Conservation (phyloP, 2,797 vertebrate genomes). For the Hirundo rustica region DNA sequence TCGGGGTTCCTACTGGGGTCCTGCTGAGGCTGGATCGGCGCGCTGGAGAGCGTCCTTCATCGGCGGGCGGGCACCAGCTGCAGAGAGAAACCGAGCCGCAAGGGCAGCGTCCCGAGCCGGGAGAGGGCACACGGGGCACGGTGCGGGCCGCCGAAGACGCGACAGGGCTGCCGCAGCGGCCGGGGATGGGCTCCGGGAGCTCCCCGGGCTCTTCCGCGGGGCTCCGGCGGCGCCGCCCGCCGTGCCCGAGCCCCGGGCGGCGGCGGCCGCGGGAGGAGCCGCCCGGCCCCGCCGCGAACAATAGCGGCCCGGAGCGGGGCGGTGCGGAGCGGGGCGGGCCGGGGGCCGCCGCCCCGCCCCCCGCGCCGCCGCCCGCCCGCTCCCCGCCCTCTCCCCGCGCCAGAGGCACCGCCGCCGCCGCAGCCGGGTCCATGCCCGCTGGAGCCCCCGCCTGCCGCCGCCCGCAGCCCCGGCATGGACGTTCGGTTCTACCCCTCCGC, state of each 20-base stretch:
- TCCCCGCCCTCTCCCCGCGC: conserved; percentile 59
- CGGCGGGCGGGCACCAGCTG: neutral
- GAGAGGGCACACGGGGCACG: neutral
- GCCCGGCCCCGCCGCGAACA: conserved; percentile 48
- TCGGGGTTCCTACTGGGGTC: neutral
- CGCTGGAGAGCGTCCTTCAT: neutral
- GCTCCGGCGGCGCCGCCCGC: neutral
- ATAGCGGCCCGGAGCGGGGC: conserved; percentile 59
- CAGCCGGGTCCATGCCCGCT: conserved; percentile 75
- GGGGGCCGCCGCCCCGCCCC: conserved; percentile 26
- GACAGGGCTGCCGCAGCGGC: neutral
- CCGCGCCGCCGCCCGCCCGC: conserved; percentile 24
- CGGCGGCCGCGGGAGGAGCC: neutral
- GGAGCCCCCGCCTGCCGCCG: conserved; percentile 71
- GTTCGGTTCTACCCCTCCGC: conserved; percentile 98
- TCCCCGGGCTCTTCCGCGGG: neutral
- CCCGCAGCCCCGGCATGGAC: conserved; percentile 86
- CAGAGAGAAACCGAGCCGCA: accelerated
- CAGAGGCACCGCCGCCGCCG: conserved; percentile 62
- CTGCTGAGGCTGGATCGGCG: neutral
- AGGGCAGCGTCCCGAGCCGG: neutral
- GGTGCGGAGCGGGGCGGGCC: conserved; percentile 53
- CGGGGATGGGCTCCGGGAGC: neutral
- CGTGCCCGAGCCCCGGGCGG: neutral
- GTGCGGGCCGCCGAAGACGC: neutral